Evolutionary conservation across 1,140 invertebrate species (phyloP).

Genomic region (Oppia nitens): DNA sequence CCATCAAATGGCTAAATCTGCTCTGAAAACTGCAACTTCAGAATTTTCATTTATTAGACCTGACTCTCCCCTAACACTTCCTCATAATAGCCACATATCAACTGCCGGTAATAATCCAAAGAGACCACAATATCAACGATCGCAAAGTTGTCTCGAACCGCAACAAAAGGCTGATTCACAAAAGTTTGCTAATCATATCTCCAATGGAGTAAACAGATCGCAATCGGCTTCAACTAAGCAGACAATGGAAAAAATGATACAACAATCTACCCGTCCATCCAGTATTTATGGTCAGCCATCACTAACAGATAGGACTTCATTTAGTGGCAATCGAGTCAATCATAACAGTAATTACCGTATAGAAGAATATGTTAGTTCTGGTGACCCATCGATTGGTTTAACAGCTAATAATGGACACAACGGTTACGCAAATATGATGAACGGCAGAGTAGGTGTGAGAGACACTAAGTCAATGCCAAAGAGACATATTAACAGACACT

Average conservation of each 20-base stretch:
- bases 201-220: not conserved
- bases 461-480: not conserved
- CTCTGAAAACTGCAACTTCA: slow-evolving; percentile 18
- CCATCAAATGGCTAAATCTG: slow-evolving; percentile 4
- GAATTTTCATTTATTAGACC: slow-evolving; percentile 20
- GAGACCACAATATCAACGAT: not conserved
- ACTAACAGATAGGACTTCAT: not conserved
- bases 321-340: too few relatives aligned
- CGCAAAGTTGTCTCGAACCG: not conserved
- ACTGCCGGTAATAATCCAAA: not conserved
- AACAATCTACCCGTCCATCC: slow-evolving; percentile 4
- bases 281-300: slow-evolving; percentile 17
- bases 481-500: not conserved
- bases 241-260: not conserved
- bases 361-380: not conserved
- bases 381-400: not conserved
- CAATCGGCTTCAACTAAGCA: not conserved
- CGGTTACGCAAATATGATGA: not conserved
- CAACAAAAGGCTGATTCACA: too few relatives aligned
- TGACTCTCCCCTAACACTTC: not conserved
- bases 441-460: not conserved
- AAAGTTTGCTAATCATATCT: not conserved
- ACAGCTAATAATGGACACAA: not conserved
- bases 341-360: too few relatives aligned
- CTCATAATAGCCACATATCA: not conserved